Percentiles rank a stretch among this genome's conserved stretches.
These are phyloP conservation scores for Dioctria rufipes DNA, from an alignment of 2,888 invertebrate species.

Conservation along the genomic window DNA sequence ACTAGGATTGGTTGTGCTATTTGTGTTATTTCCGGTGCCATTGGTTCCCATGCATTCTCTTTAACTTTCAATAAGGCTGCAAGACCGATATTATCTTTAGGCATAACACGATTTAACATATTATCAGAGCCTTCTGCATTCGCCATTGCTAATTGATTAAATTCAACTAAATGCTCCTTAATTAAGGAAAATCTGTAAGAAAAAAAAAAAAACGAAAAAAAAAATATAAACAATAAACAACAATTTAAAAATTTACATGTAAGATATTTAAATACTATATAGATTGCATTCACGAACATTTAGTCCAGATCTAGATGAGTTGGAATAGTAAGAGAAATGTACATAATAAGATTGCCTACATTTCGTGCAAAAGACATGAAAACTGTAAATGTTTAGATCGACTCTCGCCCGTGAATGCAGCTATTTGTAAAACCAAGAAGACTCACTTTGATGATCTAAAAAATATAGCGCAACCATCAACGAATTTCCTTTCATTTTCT, in stretches of 20 bases:
- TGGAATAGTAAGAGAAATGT: too few species aligned
- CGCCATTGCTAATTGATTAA: constrained; percentile 98
- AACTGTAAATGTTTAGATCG: too few species aligned
- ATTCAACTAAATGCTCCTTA: constrained; percentile 97
- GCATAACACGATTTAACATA: constrained; percentile 99
- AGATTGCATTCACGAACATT: too few species aligned
- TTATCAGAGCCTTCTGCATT: constrained; percentile 98
- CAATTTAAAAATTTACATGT: too few species aligned
- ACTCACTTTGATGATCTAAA: constrained; percentile 92
- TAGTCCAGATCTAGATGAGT: too few species aligned
- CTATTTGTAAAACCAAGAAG: not conserved
- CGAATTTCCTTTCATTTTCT: constrained; percentile 96
- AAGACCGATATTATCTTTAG: constrained; percentile 98
- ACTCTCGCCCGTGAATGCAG: too few species aligned
- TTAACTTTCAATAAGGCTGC: constrained; percentile 96
- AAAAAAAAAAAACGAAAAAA: constrained; percentile 41
- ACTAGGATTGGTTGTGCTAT: constrained; percentile 91
- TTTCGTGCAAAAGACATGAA: too few species aligned
- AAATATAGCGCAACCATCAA: constrained; percentile 99
- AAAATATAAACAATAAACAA: too few species aligned
- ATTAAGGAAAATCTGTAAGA: constrained; percentile 89
- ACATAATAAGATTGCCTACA: too few species aligned
- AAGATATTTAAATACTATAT: too few species aligned
- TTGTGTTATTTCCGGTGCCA: constrained; percentile 83
- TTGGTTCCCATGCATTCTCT: constrained; percentile 93